Evolutionary conservation across 2,888 invertebrate genomes (phyloP), one percentile per base, ranked within the genome.

Genomic region (Seira musarum): DNA sequence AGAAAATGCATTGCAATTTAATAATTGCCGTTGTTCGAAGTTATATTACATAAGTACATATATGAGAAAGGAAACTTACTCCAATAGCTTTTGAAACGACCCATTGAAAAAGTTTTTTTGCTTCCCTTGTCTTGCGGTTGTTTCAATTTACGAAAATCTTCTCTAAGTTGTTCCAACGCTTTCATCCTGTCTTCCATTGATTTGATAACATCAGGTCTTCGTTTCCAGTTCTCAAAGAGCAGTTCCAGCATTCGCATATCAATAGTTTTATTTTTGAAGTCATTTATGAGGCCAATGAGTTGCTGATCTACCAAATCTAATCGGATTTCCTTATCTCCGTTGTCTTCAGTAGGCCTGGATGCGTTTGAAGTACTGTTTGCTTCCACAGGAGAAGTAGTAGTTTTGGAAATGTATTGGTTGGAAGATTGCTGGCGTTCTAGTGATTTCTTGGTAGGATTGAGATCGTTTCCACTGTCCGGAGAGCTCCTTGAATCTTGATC

Each of bases 141-240:
- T 60, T 24, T 22, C 0, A 66, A 1, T 1, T 63, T 35, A 0
- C 66, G 95, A 87, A 96, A 96, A 87, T 94, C 94, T 25, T 93
- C 92, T 63, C 95, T 90, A 93, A 96, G 93, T 87, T 93, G 92
- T 82, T 93, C 93, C 77, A 96, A 90, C 87, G 95, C 94, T 72
- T 94, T 94, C 88, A 88, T 88, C 87, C 95, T 95, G 85, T 96
- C 95, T 87, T 94, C 93, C 86, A 95, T 92, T 1, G 95, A 95
- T 87, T 94, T 94, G 87, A 95, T 94, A 0, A 96, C 95, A 88
- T 96, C 96, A 87, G 95, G 95, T 76, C 96, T 91, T 87, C 94
- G 95, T 87, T 93, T 93, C 96, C 96, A 96, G 87, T 94, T 94
- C 88, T 94, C 94, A 0, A 96, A 96, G 69, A 96, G 90, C 86